Percentiles rank a stretch among this genome's conserved stretches.
Conservation (phyloP, 2,888 invertebrate genomes). For the Epirrhoe alternata region DNA sequence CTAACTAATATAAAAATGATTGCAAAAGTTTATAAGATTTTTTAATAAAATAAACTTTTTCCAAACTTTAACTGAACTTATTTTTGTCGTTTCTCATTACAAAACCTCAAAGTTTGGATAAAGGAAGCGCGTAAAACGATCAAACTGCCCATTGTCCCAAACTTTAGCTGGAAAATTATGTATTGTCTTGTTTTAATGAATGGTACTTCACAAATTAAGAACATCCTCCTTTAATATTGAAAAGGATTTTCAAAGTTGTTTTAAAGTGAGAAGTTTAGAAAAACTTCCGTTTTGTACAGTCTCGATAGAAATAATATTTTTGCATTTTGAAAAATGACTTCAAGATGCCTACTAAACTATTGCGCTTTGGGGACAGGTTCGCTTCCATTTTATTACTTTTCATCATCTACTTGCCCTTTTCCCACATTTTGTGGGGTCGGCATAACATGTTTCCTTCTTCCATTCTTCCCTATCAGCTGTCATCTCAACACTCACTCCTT, state of each 20-base stretch:
- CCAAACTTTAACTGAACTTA: slow-evolving; percentile 9
- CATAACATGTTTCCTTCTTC: no score
- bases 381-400: not conserved
- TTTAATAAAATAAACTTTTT: not conserved
- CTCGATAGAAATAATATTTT: not conserved
- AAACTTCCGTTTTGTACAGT: slow-evolving; percentile 45
- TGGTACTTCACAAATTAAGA: slow-evolving; percentile 53
- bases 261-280: slow-evolving; percentile 37
- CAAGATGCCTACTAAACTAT: no score
- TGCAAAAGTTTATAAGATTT: not conserved
- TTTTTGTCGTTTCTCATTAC: slow-evolving; percentile 26
- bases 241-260: slow-evolving; percentile 61
- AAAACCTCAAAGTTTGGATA: slow-evolving; percentile 32
- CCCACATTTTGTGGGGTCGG: no score
- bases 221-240: slow-evolving; percentile 61
- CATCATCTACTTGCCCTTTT: no score
- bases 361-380: no score
- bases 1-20: no score
- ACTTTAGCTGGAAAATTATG: slow-evolving; percentile 45
- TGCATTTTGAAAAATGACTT: no score
- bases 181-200: slow-evolving; percentile 58
- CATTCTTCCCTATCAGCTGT: no score
- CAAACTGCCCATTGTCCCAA: slow-evolving; percentile 33
- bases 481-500: no score
- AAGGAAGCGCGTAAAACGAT: slow-evolving; percentile 30